Base-by-base conservation (phyloP, 2,797 vertebrate genomes). In the Alcedo atthis region DNA sequence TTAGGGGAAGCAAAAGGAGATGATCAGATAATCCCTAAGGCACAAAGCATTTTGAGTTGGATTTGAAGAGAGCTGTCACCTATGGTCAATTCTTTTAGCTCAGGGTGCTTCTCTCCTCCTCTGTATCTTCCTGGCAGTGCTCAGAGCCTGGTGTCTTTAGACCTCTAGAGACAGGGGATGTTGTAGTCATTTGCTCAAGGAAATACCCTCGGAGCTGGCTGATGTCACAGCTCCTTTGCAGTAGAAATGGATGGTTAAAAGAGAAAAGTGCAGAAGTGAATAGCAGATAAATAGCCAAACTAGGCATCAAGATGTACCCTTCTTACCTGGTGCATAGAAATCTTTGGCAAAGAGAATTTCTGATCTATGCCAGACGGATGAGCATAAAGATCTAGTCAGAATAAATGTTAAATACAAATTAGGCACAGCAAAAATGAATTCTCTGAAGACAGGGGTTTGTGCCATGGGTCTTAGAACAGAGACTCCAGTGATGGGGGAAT, bases 1-100 rank as follows among this genome's bases (percentile, higher is more conserved):
- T 94, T 88, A 90, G 83, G 83, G 83, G 81, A 35, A 63, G 92
- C 73, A 25, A 81, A 64, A 71, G 80, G 83, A 92, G 90, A 75
- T 85, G 90, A 90, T 45, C 69, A 75, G 81, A 92, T 91, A 92
- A 94, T 81, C 69, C 80, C 73, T 6, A 54, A 78, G 87, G 82
- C 85, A 94, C 79, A 57, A 85, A 89, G 73, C 64, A 5, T 77
- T 91, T 74, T 9, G 71, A 70, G 79, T 28, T 15, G 69, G 62
- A 57, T 90, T 55, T 87, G 61, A 57, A 46, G 75, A 66, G 76
- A 63, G 73, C 49, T 71, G 68, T 77, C 85, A 80, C 76, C 69
- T 75, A 1, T 18, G 73, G 33, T n/a, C 37, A 18, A 2, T 70
- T 89, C 53, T 32, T 84, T 63, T 3, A 59, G 30, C 73, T 85